These are phyloP conservation scores for Dunckerocampus dactyliophorus DNA, from an alignment of 2,113 vertebrate species.

Conservation along the genomic window DNA sequence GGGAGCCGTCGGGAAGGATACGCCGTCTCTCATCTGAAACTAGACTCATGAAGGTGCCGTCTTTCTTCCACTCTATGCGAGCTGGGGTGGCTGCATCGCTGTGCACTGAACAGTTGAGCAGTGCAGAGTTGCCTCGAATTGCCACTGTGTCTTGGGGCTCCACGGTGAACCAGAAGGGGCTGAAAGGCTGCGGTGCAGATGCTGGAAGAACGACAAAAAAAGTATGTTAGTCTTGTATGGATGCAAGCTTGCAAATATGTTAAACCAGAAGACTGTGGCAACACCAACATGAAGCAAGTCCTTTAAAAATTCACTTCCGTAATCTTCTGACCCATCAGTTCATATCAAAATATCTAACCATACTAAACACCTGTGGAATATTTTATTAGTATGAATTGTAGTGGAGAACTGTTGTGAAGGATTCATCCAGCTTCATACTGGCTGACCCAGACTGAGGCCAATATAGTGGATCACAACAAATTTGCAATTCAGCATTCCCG, in stretches of 20 bases:
- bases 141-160: conserved; percentile 85
- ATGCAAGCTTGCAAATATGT: not conserved
- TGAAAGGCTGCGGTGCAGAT: conserved; percentile 79
- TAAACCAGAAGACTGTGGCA: not conserved
- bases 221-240: not conserved
- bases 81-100: conserved; percentile 71
- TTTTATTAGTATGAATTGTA: too few relatives aligned
- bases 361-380: too few relatives aligned
- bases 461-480: too few relatives aligned
- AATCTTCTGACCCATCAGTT: too few relatives aligned
- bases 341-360: too few relatives aligned
- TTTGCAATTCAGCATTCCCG: too few relatives aligned
- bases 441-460: too few relatives aligned
- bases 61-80: conserved; percentile 92
- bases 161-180: conserved; percentile 87
- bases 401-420: too few relatives aligned
- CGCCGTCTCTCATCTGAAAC: conserved; percentile 85
- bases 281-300: too few relatives aligned
- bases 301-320: too few relatives aligned
- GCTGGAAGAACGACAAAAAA: conserved; percentile 62
- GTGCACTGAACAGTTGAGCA: conserved; percentile 88
- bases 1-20: conserved; percentile 85
- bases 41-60: conserved; percentile 88
- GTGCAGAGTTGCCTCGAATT: conserved; percentile 75
- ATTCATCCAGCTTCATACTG: too few relatives aligned